These are phyloP conservation scores for Anaspis maculata DNA, from an alignment of 2,888 invertebrate genomes.

Conservation along the genomic window DNA sequence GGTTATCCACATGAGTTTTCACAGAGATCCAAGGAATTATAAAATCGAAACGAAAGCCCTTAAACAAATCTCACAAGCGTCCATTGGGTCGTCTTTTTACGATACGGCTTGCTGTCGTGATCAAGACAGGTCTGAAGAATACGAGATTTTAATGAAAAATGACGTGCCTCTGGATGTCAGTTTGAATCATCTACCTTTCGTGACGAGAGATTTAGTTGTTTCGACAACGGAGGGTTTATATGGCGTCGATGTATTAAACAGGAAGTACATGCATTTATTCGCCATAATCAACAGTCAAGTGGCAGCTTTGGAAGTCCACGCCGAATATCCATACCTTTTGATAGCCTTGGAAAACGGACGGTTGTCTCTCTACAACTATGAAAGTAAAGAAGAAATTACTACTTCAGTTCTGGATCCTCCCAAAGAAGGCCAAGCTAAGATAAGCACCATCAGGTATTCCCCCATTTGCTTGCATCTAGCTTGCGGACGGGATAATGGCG, in stretches of 20 bases:
- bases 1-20: neutral
- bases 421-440: too few species aligned
- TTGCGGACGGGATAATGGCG: constrained; percentile 52
- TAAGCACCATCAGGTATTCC: too few species aligned
- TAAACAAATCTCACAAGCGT: too few species aligned
- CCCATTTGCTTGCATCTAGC: constrained; percentile 48
- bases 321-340: constrained; percentile 41
- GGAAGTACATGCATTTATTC: too few species aligned
- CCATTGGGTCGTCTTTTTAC: too few species aligned
- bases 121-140: constrained; percentile 27
- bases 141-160: constrained; percentile 26
- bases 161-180: constrained; percentile 47
- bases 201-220: constrained; percentile 45
- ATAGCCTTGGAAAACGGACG: constrained; percentile 46
- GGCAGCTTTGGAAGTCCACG: too few species aligned
- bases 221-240: too few species aligned
- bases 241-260: too few species aligned
- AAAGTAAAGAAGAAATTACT: constrained; percentile 21
- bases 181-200: constrained; percentile 42
- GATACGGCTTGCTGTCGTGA: constrained; percentile 6
- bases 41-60: too few species aligned
- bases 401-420: too few species aligned
- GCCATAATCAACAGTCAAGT: too few species aligned
- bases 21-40: neutral
- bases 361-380: constrained; percentile 44